phyloP scores from a whole-genome alignment of 2,888 invertebrate species.

The Drosophila prolongata region DNA sequence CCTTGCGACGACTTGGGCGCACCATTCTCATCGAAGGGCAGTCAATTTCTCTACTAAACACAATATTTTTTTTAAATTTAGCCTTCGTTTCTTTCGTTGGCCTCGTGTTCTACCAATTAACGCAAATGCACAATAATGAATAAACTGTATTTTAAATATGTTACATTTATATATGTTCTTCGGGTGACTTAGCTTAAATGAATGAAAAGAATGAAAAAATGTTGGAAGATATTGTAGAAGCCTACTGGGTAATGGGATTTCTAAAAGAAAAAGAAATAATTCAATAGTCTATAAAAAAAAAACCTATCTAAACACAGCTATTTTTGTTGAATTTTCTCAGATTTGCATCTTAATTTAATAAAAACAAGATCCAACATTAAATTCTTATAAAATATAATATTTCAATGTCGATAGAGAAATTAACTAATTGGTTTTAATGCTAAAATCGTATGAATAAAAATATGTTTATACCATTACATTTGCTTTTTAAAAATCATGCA shows the following conservation, averaged over 20 bases:
- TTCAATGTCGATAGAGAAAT: no score
- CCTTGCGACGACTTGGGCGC: constrained; percentile 75
- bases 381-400: no score
- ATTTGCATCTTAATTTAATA: no score
- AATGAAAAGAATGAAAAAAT: neutral
- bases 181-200: constrained; percentile 50
- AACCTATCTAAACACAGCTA: no score
- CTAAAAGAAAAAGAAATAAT: no score
- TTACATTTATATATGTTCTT: constrained; percentile 53
- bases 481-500: no score
- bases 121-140: constrained; percentile 53
- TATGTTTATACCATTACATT: no score
- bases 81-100: constrained; percentile 8
- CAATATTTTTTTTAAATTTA: constrained; percentile 6
- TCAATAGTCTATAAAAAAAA: no score
- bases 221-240: neutral
- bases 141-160: constrained; percentile 44
- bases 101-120: constrained; percentile 20
- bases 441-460: no score
- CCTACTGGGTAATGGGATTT: constrained; percentile 1
- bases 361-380: no score
- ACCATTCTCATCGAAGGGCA: constrained; percentile 69
- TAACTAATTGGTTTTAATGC: no score
- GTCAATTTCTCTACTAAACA: neutral
- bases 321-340: no score